Evolutionary conservation across 2,797 vertebrate genomes (phyloP).

Genomic region (Pteronotus mesoamericanus): DNA sequence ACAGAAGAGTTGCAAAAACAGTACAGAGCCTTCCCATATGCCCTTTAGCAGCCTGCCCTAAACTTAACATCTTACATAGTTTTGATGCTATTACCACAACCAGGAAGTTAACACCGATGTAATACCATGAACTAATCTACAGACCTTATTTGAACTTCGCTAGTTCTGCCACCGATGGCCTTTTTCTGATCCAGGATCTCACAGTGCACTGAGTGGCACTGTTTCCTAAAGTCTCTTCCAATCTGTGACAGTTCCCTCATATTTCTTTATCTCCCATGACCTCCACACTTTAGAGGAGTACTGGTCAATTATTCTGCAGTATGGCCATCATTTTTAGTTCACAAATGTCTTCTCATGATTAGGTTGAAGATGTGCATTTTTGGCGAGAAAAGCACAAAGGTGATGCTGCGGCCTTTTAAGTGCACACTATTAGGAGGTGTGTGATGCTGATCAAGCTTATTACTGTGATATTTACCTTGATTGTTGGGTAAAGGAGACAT

Average conservation of each 20-base stretch:
- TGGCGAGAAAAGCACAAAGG: neutral
- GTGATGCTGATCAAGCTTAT: neutral
- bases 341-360: neutral
- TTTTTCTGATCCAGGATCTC: neutral
- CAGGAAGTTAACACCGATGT: neutral
- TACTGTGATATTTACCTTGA: neutral
- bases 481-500: neutral
- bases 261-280: neutral
- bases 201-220: neutral
- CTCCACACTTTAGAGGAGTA: neutral
- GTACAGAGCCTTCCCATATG: neutral
- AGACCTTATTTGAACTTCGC: neutral
- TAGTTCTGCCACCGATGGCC: neutral
- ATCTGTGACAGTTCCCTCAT: neutral
- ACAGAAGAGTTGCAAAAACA: slow-evolving; percentile 42
- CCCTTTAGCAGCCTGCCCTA: neutral
- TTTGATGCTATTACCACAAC: neutral
- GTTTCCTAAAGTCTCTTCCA: neutral
- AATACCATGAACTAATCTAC: neutral
- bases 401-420: too few species aligned
- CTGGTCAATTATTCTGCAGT: neutral
- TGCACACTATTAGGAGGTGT: neutral
- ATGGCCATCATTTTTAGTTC: neutral
- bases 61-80: neutral
- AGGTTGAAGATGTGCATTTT: neutral